phyloP scores from a whole-genome alignment of 2,113 vertebrate genomes.

The Dasyornis broadbenti region DNA sequence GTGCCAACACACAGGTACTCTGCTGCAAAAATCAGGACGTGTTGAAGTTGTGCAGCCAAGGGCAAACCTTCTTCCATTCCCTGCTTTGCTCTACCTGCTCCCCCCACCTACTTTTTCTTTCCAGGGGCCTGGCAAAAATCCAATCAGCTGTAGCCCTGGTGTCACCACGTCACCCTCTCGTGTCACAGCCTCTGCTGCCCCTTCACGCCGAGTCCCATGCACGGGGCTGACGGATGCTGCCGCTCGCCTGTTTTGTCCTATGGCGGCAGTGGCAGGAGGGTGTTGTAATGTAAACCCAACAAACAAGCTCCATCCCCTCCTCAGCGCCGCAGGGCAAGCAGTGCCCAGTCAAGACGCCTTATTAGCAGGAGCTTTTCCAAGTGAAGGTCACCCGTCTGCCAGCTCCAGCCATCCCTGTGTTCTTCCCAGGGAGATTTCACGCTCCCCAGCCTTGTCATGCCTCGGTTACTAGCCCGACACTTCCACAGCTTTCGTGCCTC shows the following conservation, averaged over 20 bases:
- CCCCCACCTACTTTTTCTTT: not conserved
- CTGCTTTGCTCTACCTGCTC: not conserved
- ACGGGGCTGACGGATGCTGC: not conserved
- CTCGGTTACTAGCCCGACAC: not conserved
- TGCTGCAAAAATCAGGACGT: not conserved
- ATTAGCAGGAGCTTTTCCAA: not conserved
- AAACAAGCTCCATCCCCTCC: not conserved
- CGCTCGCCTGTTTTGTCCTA: rapidly evolving
- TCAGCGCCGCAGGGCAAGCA: not conserved
- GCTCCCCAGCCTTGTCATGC: not conserved
- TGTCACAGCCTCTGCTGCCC: not conserved
- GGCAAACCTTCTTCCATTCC: not conserved
- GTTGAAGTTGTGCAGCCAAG: not conserved
- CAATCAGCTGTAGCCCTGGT: not conserved
- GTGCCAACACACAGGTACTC: rapidly evolving
- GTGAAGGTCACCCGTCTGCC: not conserved
- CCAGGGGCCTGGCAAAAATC: not conserved
- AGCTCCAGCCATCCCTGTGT: not conserved
- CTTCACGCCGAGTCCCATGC: rapidly evolving
- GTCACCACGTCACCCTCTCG: not conserved
- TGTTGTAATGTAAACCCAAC: rapidly evolving
- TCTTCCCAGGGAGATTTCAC: not conserved
- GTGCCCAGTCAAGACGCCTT: not conserved
- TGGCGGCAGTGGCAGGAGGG: not conserved
- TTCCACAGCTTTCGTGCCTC: rapidly evolving